These are phyloP conservation scores for Centropyge bicolor DNA, from an alignment of 2,797 vertebrate genomes.

Conservation along the genomic window DNA sequence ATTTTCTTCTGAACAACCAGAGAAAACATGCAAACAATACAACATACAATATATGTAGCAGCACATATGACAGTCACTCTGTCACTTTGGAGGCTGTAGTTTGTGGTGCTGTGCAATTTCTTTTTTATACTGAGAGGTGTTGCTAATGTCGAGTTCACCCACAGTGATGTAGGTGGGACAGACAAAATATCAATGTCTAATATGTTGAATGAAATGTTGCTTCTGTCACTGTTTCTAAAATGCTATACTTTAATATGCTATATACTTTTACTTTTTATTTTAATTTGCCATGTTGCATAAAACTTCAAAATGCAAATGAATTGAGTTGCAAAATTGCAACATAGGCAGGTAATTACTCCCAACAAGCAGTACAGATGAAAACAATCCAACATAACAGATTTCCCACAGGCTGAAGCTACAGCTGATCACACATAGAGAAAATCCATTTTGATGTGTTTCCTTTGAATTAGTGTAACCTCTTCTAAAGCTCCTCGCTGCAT, in stretches of 20 bases:
- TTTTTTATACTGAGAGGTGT: not conserved
- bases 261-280: not conserved
- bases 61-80: not conserved
- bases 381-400: not conserved
- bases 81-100: not conserved
- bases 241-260: not conserved
- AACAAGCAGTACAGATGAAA: not conserved
- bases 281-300: not conserved
- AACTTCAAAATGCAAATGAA: not conserved
- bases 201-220: too few relatives aligned
- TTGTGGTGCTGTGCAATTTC: not conserved
- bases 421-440: not conserved
- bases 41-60: not conserved
- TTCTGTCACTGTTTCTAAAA: slow-evolving; percentile 1
- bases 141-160: not conserved
- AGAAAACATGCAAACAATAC: not conserved
- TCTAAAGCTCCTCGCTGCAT: not conserved
- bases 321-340: not conserved
- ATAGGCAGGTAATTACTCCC: too few relatives aligned
- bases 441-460: not conserved
- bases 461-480: not conserved
- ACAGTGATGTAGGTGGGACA: not conserved
- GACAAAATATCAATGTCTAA: not conserved
- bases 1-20: not conserved
- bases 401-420: not conserved